Conservation (phyloP, 1,140 invertebrate genomes). For the Drosophila sulfurigaster region DNA sequence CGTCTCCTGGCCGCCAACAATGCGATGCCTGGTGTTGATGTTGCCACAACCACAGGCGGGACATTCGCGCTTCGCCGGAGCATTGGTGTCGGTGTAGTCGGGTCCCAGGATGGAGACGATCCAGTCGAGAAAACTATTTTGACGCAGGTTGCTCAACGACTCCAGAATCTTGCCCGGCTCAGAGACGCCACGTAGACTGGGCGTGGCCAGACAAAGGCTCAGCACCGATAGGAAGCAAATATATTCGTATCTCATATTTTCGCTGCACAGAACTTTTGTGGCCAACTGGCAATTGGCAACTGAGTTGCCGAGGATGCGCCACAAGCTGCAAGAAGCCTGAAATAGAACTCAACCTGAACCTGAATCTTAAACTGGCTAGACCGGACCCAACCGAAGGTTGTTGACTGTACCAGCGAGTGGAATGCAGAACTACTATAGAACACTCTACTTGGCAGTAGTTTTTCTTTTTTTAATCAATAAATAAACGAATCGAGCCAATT, state of each 20-base stretch:
- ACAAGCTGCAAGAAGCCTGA: slow-evolving; percentile 20
- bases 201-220: slow-evolving; percentile 44
- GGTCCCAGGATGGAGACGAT: slow-evolving; percentile 66
- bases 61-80: slow-evolving; percentile 62
- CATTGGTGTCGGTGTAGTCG: slow-evolving; percentile 51
- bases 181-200: slow-evolving; percentile 44
- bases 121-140: slow-evolving; percentile 73
- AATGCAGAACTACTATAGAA: slow-evolving; percentile 14
- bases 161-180: slow-evolving; percentile 68
- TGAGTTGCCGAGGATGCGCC: slow-evolving; percentile 36
- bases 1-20: slow-evolving; percentile 89
- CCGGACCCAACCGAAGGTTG: slow-evolving; percentile 54
- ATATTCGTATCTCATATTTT: slow-evolving; percentile 35
- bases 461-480: slow-evolving; percentile 50
- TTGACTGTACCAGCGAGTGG: slow-evolving; percentile 25
- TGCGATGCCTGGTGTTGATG: slow-evolving; percentile 87
- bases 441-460: slow-evolving; percentile 37
- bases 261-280: slow-evolving; percentile 46
- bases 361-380: slow-evolving; percentile 59
- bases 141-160: slow-evolving; percentile 55
- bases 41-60: slow-evolving; percentile 86
- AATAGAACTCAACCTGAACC: slow-evolving; percentile 27
- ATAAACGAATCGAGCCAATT: slow-evolving; percentile 20
- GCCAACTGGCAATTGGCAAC: slow-evolving; percentile 73
- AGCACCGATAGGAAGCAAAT: slow-evolving; percentile 33